Base-by-base conservation (phyloP, 2,888 invertebrate species). In the Eristalinus sepulchralis region DNA sequence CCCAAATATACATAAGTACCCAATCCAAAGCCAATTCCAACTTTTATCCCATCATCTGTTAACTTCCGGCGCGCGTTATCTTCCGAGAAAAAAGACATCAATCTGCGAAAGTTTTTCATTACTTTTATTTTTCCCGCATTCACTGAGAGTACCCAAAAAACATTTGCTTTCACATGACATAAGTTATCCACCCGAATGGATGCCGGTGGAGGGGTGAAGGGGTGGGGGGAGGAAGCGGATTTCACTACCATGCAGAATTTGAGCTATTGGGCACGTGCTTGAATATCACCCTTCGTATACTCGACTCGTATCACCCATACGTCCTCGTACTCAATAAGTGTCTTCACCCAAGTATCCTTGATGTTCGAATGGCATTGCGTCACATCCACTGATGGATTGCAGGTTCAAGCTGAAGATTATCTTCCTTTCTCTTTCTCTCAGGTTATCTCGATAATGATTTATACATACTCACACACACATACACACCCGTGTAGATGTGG, bases 361-460 rank as follows among this genome's bases (percentile, higher is more conserved):
- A 82, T 77, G 53, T 70, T 77, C 57, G 39, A 8, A 17, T 39
- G 72, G 63, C 71, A 63, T 81, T 85, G 67, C 81, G 71, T 84
- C 85, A 82, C 72, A 82, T 82, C 47, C 47, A 63, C 85, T 77
- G 85, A 85, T 72, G 82, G 85, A 85, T 85, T 85, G 85, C 82
- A 72, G 71, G 73, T 85, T 85, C 53, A 68, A 33, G n/a, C 34
- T 27, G 36, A 84, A 84, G 59, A 79, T 33, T 71, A 60, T 84
- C 67, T 39, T 33, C 47, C 17, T 71, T 17, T 59, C 57, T 63
- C 27, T 39, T 34, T 17, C 31, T 72, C 62, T 27, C 27, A n/a
- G n/a, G 8, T 17, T 17, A 47, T n/a, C 64, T 72, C 64, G 63
- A 68, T 71, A 76, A 77, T 33, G 72, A 73, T 83, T 73, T 72